phyloP scores from a whole-genome alignment of 1,140 invertebrate species.

The Drosophila subpulchrella region DNA sequence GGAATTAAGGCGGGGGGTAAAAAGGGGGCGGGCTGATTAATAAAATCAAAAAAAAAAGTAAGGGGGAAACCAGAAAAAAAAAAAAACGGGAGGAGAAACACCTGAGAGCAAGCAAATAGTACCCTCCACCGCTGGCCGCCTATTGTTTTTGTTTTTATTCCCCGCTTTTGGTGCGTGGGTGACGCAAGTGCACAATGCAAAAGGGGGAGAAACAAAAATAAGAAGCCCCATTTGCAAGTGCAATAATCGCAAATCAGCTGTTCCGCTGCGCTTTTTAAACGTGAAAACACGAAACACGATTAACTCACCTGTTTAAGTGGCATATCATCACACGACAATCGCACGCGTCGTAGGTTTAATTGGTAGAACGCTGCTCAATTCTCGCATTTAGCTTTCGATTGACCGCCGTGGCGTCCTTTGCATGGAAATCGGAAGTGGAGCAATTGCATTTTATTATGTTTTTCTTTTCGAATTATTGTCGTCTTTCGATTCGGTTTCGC shows the following conservation, averaged over 20 bases:
- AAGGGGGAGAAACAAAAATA: conserved; percentile 13
- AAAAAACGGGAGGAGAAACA: neutral
- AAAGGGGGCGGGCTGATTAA: conserved; percentile 42
- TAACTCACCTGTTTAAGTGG: conserved; percentile 84
- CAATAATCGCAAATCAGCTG: conserved; percentile 73
- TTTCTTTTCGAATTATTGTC: conserved; percentile 27
- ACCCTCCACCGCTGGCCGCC: neutral
- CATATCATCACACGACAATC: conserved; percentile 84
- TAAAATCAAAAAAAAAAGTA: conserved; percentile 48
- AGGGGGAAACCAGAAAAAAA: conserved; percentile 19
- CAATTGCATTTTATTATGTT: conserved; percentile 61
- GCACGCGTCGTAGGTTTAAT: conserved; percentile 82
- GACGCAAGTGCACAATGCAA: conserved; percentile 70
- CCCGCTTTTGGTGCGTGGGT: conserved; percentile 47
- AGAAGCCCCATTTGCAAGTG: conserved; percentile 19
- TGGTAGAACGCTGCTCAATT: conserved; percentile 67
- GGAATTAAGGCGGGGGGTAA: conserved; percentile 39
- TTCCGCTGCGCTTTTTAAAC: conserved; percentile 47
- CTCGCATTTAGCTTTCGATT: conserved; percentile 61
- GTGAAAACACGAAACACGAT: conserved; percentile 7
- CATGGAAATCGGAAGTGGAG: conserved; percentile 27
- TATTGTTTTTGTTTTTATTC: conserved; percentile 34
- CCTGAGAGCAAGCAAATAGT: neutral
- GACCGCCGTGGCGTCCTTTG: conserved; percentile 57
- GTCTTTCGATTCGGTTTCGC: conserved; percentile 14